Conservation (phyloP, 2,888 invertebrate species). For the Gymnocheta viridis region DNA sequence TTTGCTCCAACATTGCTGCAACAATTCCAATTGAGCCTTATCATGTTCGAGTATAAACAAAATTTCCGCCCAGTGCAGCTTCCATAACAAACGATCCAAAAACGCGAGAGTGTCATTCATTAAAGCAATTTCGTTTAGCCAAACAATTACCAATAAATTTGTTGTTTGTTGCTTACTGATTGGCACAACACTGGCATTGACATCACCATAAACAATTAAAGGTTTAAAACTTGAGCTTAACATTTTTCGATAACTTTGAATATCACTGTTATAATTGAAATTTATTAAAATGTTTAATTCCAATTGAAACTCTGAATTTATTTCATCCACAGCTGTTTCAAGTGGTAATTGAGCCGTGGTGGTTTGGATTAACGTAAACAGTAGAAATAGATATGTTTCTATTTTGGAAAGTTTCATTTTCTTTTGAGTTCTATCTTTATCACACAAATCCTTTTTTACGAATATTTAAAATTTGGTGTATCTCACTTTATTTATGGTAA, state of each 20-base stretch:
- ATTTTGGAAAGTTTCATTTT: not conserved
- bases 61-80: slow-evolving; percentile 54
- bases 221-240: slow-evolving; percentile 14
- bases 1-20: slow-evolving; percentile 71
- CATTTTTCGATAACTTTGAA: not conserved
- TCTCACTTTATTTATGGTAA: not conserved
- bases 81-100: slow-evolving; percentile 57
- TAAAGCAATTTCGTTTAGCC: not conserved
- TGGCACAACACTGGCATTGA: not conserved
- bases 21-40: slow-evolving; percentile 49
- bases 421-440: not conserved
- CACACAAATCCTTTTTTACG: not conserved
- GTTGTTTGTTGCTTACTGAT: slow-evolving; percentile 18
- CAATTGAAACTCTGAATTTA: not conserved
- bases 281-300: slow-evolving; percentile 38
- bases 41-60: not conserved
- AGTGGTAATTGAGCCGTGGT: not conserved
- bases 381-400: not conserved
- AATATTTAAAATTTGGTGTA: not conserved
- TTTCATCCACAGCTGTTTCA: not conserved
- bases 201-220: slow-evolving; percentile 31
- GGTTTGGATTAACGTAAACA: not conserved
- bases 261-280: not conserved
- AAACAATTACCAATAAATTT: slow-evolving; percentile 39
- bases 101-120: not conserved